Evolutionary conservation across 2,888 invertebrate species (phyloP).

Genomic region (Oligia fasciuncula): DNA sequence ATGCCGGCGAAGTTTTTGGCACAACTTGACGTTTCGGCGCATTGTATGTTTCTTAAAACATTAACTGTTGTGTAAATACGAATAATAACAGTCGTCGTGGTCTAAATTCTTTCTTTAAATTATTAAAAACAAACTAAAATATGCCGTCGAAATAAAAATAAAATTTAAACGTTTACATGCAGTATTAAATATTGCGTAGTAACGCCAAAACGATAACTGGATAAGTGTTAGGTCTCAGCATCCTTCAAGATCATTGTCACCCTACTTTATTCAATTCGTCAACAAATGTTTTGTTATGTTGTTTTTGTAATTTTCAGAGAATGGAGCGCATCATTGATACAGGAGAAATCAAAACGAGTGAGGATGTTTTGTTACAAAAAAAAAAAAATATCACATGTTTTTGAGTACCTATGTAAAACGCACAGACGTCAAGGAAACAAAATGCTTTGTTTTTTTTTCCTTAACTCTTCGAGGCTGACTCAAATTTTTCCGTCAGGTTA

Average conservation of each 20-base stretch:
- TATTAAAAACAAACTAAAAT: too few relatives aligned
- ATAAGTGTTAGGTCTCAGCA: background rate
- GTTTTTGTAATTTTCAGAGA: too few relatives aligned
- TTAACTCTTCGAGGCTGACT: background rate
- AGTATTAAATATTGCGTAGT: too few relatives aligned
- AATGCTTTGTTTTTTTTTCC: background rate
- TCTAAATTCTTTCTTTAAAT: too few relatives aligned
- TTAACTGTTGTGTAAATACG: slow-evolving; percentile 1
- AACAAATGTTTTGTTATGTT: background rate
- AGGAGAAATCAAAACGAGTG: background rate
- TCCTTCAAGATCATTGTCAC: background rate
- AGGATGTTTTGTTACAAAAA: background rate
- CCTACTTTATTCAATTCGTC: background rate
- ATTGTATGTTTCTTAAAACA: background rate
- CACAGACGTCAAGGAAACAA: background rate
- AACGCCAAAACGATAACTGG: background rate
- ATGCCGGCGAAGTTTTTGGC: background rate
- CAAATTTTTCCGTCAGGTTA: background rate
- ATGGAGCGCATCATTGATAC: background rate
- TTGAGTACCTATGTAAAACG: too few relatives aligned
- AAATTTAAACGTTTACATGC: too few relatives aligned
- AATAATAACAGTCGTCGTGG: background rate
- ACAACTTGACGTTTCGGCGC: background rate
- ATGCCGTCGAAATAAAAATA: too few relatives aligned
- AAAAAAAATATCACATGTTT: background rate